Conservation (phyloP, 2,113 vertebrate genomes). For the Xerus inauris region DNA sequence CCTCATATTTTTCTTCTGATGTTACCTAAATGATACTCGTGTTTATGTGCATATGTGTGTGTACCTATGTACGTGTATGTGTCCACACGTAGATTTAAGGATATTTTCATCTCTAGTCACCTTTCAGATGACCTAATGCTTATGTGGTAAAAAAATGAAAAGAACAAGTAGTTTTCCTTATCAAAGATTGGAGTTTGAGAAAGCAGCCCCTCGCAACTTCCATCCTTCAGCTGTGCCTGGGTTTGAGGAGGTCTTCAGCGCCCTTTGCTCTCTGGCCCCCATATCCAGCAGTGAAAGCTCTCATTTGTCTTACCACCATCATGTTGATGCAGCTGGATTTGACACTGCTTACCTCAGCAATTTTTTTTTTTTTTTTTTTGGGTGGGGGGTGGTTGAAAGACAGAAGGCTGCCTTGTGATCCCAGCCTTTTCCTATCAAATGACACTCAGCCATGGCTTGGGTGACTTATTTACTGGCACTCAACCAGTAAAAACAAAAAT, state of each 20-base stretch:
- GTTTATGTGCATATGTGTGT: no score
- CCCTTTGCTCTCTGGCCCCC: constrained; percentile 78
- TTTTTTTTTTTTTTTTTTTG: constrained; percentile 78
- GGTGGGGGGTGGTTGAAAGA: constrained; percentile 79
- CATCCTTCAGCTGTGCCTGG: constrained; percentile 83
- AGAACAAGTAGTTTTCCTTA: constrained; percentile 76
- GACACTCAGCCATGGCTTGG: constrained; percentile 88
- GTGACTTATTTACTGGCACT: constrained; percentile 90
- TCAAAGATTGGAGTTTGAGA: constrained; percentile 73
- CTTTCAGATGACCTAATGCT: constrained; percentile 71
- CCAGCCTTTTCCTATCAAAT: constrained; percentile 91
- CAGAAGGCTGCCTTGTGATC: constrained; percentile 90
- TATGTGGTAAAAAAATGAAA: constrained; percentile 48
- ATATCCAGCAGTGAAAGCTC: constrained; percentile 87
- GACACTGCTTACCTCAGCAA: constrained; percentile 89
- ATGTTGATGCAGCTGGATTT: constrained; percentile 91
- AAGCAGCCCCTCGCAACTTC: constrained; percentile 72
- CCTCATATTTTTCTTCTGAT: constrained; percentile 38
- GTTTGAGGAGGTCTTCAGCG: constrained; percentile 81
- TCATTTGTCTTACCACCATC: constrained; percentile 88
- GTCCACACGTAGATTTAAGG: not conserved
- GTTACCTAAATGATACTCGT: not conserved
- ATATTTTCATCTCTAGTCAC: constrained; percentile 71
- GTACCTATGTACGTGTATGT: no score
- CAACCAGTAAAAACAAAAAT: constrained; percentile 89